These are phyloP conservation scores for Lepidochitona cinerea DNA, from an alignment of 2,888 invertebrate species.

Conservation along the genomic window DNA sequence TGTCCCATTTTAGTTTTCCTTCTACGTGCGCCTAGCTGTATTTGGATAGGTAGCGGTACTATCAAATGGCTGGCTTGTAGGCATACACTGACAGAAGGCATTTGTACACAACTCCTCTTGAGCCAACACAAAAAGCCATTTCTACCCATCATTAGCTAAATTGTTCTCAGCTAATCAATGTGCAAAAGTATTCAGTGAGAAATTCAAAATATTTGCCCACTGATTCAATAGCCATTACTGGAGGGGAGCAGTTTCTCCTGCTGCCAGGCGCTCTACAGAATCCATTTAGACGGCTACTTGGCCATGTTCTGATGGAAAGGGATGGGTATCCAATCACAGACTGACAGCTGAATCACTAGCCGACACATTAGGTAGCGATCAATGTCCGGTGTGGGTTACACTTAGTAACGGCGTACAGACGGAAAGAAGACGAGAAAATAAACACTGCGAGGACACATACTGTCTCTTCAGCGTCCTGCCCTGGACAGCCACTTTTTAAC, in stretches of 20 bases:
- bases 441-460: no score
- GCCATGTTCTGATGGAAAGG: background rate
- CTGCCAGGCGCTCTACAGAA: background rate
- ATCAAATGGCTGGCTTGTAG: background rate
- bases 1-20: background rate
- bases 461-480: no score
- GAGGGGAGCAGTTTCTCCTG: no score
- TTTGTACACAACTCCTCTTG: background rate
- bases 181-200: conserved; percentile 88
- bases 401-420: background rate
- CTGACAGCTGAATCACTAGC: background rate
- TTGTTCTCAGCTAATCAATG: conserved; percentile 76
- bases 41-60: background rate
- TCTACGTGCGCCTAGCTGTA: background rate
- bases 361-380: background rate
- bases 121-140: background rate
- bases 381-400: background rate
- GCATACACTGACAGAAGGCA: background rate
- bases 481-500: no score
- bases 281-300: background rate
- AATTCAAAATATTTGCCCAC: conserved; percentile 78
- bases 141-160: conserved; percentile 6
- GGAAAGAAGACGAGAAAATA: no score
- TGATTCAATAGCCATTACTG: conserved; percentile 1
- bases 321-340: background rate